Percentiles rank a stretch among this genome's conserved stretches.
phyloP scores from a whole-genome alignment of 2,888 invertebrate genomes.

The Hydrotaea diabolus region DNA sequence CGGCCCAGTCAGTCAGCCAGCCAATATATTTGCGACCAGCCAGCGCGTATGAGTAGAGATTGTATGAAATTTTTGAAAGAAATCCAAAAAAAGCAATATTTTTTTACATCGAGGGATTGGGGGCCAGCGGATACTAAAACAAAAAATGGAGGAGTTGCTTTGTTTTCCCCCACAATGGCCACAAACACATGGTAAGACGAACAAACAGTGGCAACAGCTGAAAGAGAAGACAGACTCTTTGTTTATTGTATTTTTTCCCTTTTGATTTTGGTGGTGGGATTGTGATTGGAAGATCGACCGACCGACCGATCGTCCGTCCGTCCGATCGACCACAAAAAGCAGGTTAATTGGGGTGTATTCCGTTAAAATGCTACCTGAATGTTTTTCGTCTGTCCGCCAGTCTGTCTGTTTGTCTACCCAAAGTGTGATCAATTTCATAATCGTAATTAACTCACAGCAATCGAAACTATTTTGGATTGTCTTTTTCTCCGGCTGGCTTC shows the following conservation, averaged over 20 bases:
- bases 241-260: constrained; percentile 33
- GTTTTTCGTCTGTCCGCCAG: not conserved
- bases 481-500: too few species aligned
- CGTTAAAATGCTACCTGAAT: constrained; percentile 59
- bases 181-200: not conserved
- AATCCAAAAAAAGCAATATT: constrained; percentile 10
- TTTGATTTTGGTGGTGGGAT: constrained; percentile 15
- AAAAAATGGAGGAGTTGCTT: constrained; percentile 16
- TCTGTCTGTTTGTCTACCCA: not conserved
- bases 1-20: not conserved
- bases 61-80: constrained; percentile 23
- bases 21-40: constrained; percentile 13
- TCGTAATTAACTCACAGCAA: constrained; percentile 43
- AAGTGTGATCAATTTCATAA: constrained; percentile 60
- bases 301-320: too few species aligned
- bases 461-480: not conserved
- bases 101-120: not conserved
- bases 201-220: constrained; percentile 25
- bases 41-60: constrained; percentile 9
- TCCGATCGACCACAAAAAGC: constrained; percentile 13
- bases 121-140: not conserved
- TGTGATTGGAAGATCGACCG: not conserved
- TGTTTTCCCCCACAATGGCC: constrained; percentile 23
- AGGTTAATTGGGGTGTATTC: constrained; percentile 57
- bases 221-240: constrained; percentile 5